These are phyloP conservation scores for Cephus runcator DNA, from an alignment of 2,888 invertebrate species.

Conservation along the genomic window DNA sequence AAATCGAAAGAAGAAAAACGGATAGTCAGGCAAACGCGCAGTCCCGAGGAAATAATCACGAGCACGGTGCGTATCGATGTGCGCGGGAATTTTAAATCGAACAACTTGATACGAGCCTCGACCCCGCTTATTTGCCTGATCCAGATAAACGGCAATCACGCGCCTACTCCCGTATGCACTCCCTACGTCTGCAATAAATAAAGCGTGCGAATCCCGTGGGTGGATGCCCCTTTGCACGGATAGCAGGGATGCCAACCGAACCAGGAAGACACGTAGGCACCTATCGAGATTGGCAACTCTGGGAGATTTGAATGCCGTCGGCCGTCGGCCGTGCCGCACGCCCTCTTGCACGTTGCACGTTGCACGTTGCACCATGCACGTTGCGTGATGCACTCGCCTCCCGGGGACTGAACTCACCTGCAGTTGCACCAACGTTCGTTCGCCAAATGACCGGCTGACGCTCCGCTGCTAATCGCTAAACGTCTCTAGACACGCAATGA, in stretches of 20 bases:
- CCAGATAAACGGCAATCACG: background rate
- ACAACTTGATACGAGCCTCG: background rate
- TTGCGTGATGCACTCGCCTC: background rate
- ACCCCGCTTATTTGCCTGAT: background rate
- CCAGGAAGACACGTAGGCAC: background rate
- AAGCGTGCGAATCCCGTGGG: background rate
- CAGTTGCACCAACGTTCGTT: slow-evolving; percentile 14
- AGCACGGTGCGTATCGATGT: background rate
- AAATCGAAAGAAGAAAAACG: background rate
- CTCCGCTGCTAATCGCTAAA: slow-evolving; percentile 32
- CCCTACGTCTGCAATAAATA: background rate
- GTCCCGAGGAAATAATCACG: background rate
- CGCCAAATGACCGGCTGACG: slow-evolving; percentile 17
- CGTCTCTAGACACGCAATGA: slow-evolving; percentile 29
- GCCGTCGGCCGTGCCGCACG: background rate
- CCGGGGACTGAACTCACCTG: background rate
- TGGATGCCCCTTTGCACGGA: background rate
- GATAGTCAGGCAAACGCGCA: background rate
- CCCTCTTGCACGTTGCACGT: background rate
- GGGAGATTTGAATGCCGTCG: background rate
- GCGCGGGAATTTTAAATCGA: background rate
- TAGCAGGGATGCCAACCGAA: background rate
- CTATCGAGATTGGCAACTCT: background rate
- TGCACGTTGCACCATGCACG: background rate
- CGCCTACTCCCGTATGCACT: background rate